phyloP scores from a whole-genome alignment of 2,113 vertebrate species.

The Erythrolamprus reginae region DNA sequence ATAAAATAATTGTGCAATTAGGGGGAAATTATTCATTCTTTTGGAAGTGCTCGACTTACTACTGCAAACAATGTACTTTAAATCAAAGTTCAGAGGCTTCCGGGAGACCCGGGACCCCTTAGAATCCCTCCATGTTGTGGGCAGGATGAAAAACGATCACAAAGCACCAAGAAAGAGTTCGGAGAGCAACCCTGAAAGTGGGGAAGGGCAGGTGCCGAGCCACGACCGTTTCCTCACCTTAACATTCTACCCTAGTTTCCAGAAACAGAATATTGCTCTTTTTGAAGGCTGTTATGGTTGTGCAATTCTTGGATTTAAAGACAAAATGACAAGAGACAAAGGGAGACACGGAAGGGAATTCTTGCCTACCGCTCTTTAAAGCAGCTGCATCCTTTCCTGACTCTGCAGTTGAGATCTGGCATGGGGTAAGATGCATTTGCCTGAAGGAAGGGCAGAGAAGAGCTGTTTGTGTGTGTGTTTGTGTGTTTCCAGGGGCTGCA shows the following conservation, averaged over 20 bases:
- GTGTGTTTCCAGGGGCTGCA: background rate
- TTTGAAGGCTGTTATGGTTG: background rate
- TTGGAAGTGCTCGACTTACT: slow-evolving; percentile 26
- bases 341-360: background rate
- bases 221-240: no score
- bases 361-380: background rate
- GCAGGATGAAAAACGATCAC: background rate
- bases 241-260: background rate
- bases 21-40: slow-evolving; percentile 33
- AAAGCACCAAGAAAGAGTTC: background rate
- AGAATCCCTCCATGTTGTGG: background rate
- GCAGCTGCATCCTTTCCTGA: background rate
- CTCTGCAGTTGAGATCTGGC: background rate
- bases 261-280: background rate
- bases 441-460: background rate
- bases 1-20: slow-evolving; percentile 39
- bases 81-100: background rate
- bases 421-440: background rate
- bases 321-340: background rate
- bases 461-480: background rate
- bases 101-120: background rate
- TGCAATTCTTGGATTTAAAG: background rate
- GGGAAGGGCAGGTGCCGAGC: background rate
- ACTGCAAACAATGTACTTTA: slow-evolving; percentile 17
- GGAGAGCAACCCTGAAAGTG: background rate